Evolutionary conservation across 2,113 vertebrate species (phyloP).

Genomic region (Amazona vittata): DNA sequence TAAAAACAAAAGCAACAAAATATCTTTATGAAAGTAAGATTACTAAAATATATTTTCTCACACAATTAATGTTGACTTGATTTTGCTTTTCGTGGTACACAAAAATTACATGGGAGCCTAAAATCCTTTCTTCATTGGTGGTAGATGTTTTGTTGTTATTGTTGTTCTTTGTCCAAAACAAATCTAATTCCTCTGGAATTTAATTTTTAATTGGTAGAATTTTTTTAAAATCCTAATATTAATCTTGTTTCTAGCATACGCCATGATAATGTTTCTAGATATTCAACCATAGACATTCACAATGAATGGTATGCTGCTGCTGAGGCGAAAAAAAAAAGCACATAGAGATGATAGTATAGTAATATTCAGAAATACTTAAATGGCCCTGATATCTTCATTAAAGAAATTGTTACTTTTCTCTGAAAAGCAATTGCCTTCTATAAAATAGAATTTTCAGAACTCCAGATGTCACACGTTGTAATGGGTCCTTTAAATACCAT

Average conservation of each 20-base stretch:
- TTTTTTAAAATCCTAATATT: background rate
- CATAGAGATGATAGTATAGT: fast-evolving
- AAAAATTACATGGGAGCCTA: background rate
- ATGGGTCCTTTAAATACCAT: background rate
- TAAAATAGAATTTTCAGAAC: background rate
- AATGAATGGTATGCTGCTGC: background rate
- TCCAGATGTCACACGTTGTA: background rate
- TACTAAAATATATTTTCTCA: background rate
- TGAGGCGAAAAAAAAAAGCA: background rate
- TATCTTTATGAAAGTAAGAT: background rate
- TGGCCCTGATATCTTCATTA: background rate
- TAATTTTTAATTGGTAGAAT: background rate
- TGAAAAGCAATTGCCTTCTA: background rate
- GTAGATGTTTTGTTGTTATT: background rate
- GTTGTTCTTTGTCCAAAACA: background rate
- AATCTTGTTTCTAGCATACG: background rate
- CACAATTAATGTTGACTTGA: background rate
- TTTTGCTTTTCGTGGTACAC: background rate
- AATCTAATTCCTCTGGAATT: background rate
- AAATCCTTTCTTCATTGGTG: background rate
- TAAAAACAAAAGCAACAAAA: fast-evolving
- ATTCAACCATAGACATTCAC: background rate
- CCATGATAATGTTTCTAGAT: background rate
- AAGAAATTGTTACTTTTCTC: background rate
- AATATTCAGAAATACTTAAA: background rate